These are phyloP conservation scores for Rostratula benghalensis DNA, from an alignment of 2,113 vertebrate species.

Conservation along the genomic window DNA sequence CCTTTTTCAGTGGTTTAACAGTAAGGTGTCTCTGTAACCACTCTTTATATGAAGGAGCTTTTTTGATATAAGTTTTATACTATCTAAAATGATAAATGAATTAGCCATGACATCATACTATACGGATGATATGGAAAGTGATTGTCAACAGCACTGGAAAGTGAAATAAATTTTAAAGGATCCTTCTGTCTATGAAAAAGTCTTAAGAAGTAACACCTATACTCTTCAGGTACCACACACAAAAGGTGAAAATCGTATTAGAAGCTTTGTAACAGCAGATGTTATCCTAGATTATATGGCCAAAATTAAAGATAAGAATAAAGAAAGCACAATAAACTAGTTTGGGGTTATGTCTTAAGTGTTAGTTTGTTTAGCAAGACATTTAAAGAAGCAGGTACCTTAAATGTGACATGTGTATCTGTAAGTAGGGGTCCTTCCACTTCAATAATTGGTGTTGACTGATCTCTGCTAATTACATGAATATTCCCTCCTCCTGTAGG, in stretches of 20 bases:
- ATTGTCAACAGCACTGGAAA: not conserved
- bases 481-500: slow-evolving; percentile 86
- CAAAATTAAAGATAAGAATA: not conserved
- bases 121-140: not conserved
- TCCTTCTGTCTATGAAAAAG: not conserved
- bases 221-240: not conserved
- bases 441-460: slow-evolving; percentile 95
- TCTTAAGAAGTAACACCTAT: not conserved
- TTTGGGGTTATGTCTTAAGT: not conserved
- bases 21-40: not conserved
- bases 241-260: not conserved
- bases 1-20: not conserved
- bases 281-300: not conserved
- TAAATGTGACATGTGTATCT: slow-evolving; percentile 95
- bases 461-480: slow-evolving; percentile 95
- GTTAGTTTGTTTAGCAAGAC: not conserved
- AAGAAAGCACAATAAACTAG: not conserved
- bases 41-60: not conserved
- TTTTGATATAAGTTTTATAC: not conserved
- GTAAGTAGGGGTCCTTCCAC: slow-evolving; percentile 97
- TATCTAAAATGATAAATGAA: not conserved
- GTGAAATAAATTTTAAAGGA: not conserved
- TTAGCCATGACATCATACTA: not conserved
- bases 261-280: not conserved
- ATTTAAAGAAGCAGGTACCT: slow-evolving; percentile 75